Conservation (phyloP, 2,888 invertebrate genomes). For the Myopa tessellatipennis region DNA sequence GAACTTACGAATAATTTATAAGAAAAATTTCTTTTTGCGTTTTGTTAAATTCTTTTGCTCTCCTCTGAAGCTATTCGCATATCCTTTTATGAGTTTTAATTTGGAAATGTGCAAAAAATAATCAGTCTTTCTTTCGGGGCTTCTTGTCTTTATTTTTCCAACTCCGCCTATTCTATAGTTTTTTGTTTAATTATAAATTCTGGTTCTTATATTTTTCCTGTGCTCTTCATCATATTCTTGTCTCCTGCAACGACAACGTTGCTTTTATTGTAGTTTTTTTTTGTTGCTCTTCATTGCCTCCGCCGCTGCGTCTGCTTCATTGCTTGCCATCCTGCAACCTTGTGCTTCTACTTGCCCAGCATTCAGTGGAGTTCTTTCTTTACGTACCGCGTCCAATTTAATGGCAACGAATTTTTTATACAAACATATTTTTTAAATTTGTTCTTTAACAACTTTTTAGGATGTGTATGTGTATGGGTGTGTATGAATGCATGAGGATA, state of each 20-base stretch:
- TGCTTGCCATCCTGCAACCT: conserved; percentile 27
- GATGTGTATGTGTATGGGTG: neutral
- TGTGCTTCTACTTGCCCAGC: neutral
- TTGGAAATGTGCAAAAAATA: conserved; percentile 1
- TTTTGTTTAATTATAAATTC: conserved; percentile 31
- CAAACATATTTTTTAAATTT: conserved; percentile 29
- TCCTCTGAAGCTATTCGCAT: neutral
- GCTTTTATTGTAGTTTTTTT: neutral
- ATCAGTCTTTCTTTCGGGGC: conserved; percentile 1
- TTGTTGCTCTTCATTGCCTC: neutral
- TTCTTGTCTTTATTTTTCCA: neutral
- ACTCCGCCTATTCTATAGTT: neutral
- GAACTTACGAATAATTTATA: neutral
- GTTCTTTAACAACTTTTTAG: conserved; percentile 11
- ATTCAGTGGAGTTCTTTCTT: conserved; percentile 22
- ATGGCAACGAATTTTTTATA: neutral
- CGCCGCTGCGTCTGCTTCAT: neutral
- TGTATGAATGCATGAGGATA: neutral
- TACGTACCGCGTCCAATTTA: neutral
- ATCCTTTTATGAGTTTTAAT: conserved; percentile 19
- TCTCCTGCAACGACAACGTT: neutral
- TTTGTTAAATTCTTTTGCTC: neutral
- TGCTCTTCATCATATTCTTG: neutral
- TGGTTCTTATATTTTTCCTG: conserved; percentile 7
- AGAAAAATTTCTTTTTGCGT: neutral